Conservation (phyloP, 1,140 invertebrate species). For the Cecropterus lyciades region DNA sequence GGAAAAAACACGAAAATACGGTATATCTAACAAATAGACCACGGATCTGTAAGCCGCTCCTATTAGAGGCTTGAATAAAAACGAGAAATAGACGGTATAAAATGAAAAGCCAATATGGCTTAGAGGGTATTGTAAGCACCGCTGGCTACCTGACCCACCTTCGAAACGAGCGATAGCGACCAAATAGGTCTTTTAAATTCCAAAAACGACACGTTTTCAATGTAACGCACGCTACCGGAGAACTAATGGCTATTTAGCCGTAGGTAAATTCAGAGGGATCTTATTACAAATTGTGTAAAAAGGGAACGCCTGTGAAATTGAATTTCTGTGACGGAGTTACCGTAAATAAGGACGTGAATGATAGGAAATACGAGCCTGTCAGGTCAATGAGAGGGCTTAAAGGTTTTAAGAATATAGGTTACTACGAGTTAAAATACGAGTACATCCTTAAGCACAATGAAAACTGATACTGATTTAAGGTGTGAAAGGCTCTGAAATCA, state of each 20-base stretch:
- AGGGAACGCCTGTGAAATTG: conserved; percentile 2
- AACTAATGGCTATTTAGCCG: conserved; percentile 42
- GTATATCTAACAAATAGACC: background rate
- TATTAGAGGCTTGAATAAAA: conserved; percentile 1
- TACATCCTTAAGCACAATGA: no score
- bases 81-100: conserved; percentile 5
- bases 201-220: conserved; percentile 45
- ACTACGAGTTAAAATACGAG: no score
- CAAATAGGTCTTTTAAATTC: conserved; percentile 52
- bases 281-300: conserved; percentile 25
- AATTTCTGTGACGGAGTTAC: conserved; percentile 6
- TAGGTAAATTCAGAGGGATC: conserved; percentile 12
- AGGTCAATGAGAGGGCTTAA: no score
- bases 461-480: no score
- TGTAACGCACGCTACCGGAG: conserved; percentile 39
- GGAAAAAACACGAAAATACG: no score
- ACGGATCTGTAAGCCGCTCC: background rate
- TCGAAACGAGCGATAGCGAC: conserved; percentile 44
- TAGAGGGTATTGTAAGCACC: conserved; percentile 28
- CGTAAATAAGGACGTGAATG: background rate
- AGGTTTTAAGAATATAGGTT: no score
- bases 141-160: conserved; percentile 41
- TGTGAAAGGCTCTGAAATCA: no score
- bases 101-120: conserved; percentile 35
- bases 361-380: no score